Evolutionary conservation across 2,797 vertebrate species (phyloP), one percentile per base, ranked within the genome.

Genomic region (Notolabrus celidotus): DNA sequence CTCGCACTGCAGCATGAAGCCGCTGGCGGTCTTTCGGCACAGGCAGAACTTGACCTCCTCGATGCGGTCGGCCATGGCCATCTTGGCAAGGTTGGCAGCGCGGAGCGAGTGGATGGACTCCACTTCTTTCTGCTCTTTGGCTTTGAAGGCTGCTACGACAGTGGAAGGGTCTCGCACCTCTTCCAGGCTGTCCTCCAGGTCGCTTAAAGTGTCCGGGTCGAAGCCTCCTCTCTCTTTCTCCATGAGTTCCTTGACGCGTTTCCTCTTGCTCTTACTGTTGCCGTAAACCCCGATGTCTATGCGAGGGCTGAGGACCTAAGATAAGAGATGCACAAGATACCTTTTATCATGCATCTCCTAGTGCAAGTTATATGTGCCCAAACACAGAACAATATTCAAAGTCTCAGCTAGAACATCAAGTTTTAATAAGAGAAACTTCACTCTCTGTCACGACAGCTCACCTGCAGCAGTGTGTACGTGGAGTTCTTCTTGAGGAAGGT

Each of bases 401-500:
- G n/a, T n/a, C n/a, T n/a, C n/a, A n/a, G n/a, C n/a, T n/a, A n/a
- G n/a, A n/a, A n/a, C n/a, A n/a, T n/a, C 38, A 16, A 39, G 38
- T 16, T 38, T 6, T 38, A 38, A 10, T 10, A 12, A 4, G 20
- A 50, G 1, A 53, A 49, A 20, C 6, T 42, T 51, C 15, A 55
- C 27, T 10, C 16, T 20, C 27, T 50, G 10, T 5, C 12, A 2
- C 19, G 36, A 14, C 4, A 38, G 10, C 92, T 67, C 65, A 98
- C 98, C 97, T 99, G 97, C 0, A 99, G 93, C 53, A 99, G 87
- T 0, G 94, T 97, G 78, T 99, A 97, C 12, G 96, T 99, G 6
- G 97, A 99, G 90, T 99, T 99, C 89, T 99, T 99, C 89, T 99
- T 99, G 39, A 99, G 95, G 82, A 99, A 99, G 47, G 97, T 99